Base-by-base conservation (phyloP, 1,140 invertebrate species). In the Glomeris maerens region DNA sequence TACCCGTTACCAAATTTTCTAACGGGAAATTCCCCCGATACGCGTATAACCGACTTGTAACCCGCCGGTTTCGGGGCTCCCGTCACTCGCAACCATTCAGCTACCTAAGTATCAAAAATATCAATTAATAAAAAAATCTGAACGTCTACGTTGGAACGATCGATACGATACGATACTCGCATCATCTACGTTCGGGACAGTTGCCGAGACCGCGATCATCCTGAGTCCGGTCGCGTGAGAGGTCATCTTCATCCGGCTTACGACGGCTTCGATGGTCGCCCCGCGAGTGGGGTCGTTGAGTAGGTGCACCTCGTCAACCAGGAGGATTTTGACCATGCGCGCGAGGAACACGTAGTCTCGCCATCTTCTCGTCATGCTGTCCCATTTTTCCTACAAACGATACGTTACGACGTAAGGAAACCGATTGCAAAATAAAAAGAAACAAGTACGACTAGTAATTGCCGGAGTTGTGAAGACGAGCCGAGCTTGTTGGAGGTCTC, bases 251-350 rank as follows among this genome's bases (percentile, higher is more conserved):
- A 84, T 81, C 45, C 82, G 66, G 55, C 77, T 83, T 14, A 87
- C 76, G 21, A 87, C 79, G 2, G 80, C 81, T 70, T 89, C 85
- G 41, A 88, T 65, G 21, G 78, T 81, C 0, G 83, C 77, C 10
- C 84, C 85, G 50, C 83, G 67, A 17, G 60, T 63, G 53, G 75
- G 71, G 57, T 84, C 81, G 62, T 78, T 80, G 40, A 86, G 58
- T 39, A 83, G 72, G 65, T 86, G 83, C 4, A 79, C 80, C 68
- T 88, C 84, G 67, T 89, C 84, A 49, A 89, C 79, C n/a, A 87
- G 67, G 59, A 89, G 78, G 3, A 89, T 64, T 56, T 77, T 76
- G 7, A 85, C 70, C 1, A 72, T 62, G 55, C 76, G 67, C 22
- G 84, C 72, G 21, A 83, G 56, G 29, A 66, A 60, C 51, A 66